These are phyloP conservation scores for Brachyopa scutellaris DNA, from an alignment of 2,888 invertebrate species.

Conservation along the genomic window DNA sequence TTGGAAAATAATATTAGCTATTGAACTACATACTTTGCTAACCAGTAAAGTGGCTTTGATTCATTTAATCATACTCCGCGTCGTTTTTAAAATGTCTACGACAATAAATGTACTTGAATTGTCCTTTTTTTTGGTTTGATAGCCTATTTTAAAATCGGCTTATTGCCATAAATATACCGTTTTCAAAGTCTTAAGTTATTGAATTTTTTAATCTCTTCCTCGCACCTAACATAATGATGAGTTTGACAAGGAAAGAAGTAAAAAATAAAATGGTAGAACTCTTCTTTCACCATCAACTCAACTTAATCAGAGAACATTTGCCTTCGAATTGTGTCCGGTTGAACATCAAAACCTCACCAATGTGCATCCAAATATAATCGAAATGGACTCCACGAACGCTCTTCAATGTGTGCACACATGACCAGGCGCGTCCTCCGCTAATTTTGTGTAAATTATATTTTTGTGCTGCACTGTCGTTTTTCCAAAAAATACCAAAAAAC, in stretches of 20 bases:
- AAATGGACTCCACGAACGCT: constrained; percentile 66
- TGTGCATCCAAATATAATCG: constrained; percentile 69
- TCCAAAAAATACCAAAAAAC: neutral
- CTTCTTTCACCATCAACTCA: constrained; percentile 62
- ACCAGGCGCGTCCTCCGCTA: constrained; percentile 69
- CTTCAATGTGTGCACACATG: constrained; percentile 70
- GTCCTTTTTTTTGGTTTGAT: no score
- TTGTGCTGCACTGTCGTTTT: constrained; percentile 68
- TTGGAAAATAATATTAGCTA: no score
- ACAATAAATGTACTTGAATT: no score
- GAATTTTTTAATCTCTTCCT: constrained; percentile 47
- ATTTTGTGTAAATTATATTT: constrained; percentile 73
- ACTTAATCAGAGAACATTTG: constrained; percentile 70
- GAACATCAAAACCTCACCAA: constrained; percentile 62
- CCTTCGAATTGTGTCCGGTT: constrained; percentile 66
- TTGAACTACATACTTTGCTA: no score
- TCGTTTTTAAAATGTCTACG: no score
- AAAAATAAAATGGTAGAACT: no score
- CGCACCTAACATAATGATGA: constrained; percentile 48
- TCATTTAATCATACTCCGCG: no score
- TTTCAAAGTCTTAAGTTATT: constrained; percentile 14
- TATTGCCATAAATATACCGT: constrained; percentile 18
- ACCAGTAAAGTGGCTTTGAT: no score
- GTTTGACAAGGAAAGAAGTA: no score
- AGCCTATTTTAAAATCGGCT: neutral